A percentile compares a stretch with the other conserved stretches of the same genome.
Evolutionary conservation across 2,888 invertebrate species (phyloP).

Genomic region (Drosophila niveifrons): DNA sequence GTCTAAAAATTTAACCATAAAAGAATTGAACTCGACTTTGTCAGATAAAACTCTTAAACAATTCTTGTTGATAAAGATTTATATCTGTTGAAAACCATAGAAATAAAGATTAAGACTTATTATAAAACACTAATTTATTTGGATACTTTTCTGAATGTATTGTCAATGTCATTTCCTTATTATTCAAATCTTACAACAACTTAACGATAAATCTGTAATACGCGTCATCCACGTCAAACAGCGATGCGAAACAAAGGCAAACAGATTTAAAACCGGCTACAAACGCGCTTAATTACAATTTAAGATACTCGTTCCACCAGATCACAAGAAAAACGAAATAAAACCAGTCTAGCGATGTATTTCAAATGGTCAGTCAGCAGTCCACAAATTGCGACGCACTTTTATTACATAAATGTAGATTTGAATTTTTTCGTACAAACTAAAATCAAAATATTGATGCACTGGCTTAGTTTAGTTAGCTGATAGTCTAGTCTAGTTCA

Average conservation of each 20-base stretch:
- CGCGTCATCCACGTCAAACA: conserved; percentile 11
- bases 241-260: conserved; percentile 17
- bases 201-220: conserved; percentile 22
- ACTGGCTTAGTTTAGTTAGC: conserved; percentile 22
- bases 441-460: conserved; percentile 14
- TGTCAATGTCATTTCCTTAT: no score
- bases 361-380: conserved; percentile 22
- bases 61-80: background rate
- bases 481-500: conserved; percentile 24
- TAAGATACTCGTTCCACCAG: conserved; percentile 29
- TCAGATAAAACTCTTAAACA: background rate
- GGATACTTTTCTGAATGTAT: no score
- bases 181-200: background rate
- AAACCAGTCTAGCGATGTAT: conserved; percentile 58
- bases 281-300: conserved; percentile 55
- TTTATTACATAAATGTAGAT: conserved; percentile 21
- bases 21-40: background rate
- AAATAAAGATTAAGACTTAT: background rate
- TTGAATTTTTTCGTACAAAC: background rate
- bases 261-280: conserved; percentile 59
- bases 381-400: conserved; percentile 64
- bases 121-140: no score
- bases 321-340: conserved; percentile 19
- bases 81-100: background rate
- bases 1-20: background rate